These are phyloP conservation scores for Galaxias olidus DNA, from an alignment of 2,797 vertebrate species.

Conservation along the genomic window DNA sequence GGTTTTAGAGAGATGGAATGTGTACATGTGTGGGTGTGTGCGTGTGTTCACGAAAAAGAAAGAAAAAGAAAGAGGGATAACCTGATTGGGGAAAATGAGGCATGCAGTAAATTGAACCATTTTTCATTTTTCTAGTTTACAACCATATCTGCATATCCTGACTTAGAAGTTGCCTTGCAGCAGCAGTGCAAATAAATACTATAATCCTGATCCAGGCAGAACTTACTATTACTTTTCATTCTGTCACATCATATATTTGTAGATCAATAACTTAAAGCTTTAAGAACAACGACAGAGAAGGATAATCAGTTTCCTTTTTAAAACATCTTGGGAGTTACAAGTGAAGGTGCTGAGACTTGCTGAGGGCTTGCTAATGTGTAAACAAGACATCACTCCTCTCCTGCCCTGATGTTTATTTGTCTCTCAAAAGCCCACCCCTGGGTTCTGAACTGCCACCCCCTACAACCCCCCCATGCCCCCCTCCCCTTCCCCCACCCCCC, in stretches of 20 bases:
- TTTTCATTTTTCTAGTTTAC: slow-evolving; percentile 21
- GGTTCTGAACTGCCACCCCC: slow-evolving; percentile 58
- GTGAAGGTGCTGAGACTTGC: slow-evolving; percentile 63
- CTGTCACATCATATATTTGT: too few species aligned
- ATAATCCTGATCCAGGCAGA: too few species aligned
- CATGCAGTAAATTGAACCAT: slow-evolving; percentile 38
- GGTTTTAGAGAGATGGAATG: slow-evolving; percentile 84
- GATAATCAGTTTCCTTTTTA: slow-evolving; percentile 53
- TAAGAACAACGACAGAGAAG: slow-evolving; percentile 38
- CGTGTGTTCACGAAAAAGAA: slow-evolving; percentile 24
- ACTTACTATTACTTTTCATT: too few species aligned
- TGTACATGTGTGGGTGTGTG: slow-evolving; percentile 57
- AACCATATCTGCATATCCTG: too few species aligned
- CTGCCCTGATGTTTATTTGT: slow-evolving; percentile 86
- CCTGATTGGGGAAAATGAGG: too few species aligned
- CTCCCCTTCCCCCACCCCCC: too few species aligned
- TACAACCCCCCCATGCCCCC: not conserved
- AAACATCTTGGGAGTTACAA: slow-evolving; percentile 46
- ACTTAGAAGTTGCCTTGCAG: too few species aligned
- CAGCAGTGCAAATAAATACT: too few species aligned
- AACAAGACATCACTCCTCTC: slow-evolving; percentile 95
- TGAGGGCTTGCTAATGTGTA: slow-evolving; percentile 84
- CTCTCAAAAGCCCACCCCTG: slow-evolving; percentile 77
- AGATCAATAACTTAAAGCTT: slow-evolving; percentile 2
- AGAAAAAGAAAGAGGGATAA: not conserved